Evolutionary conservation across 2,888 invertebrate species (phyloP).

Genomic region (Oscheius sp.): DNA sequence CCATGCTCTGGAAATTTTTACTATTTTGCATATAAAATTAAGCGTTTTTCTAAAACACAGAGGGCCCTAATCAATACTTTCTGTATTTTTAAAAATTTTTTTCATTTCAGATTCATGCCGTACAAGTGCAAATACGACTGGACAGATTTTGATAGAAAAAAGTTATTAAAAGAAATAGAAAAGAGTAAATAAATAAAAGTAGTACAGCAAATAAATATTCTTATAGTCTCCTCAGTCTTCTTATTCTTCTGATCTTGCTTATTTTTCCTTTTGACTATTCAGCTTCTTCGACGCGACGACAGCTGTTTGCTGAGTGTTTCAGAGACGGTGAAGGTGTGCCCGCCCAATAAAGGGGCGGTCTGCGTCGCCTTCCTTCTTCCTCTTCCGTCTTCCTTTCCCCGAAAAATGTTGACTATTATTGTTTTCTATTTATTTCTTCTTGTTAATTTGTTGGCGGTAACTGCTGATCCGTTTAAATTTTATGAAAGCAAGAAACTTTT

Average conservation of each 20-base stretch:
- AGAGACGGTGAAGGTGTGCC: conserved; percentile 37
- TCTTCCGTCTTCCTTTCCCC: conserved; percentile 14
- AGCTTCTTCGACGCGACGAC: conserved; percentile 16
- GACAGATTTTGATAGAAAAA: conserved; percentile 58
- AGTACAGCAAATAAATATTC: neutral
- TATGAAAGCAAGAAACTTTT: conserved; percentile 27
- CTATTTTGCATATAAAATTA: no score
- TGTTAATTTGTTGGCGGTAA: neutral
- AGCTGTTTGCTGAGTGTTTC: conserved; percentile 38
- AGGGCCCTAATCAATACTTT: no score
- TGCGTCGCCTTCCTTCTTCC: neutral
- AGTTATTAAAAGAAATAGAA: conserved; percentile 7
- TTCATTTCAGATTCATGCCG: conserved; percentile 56
- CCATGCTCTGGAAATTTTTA: no score
- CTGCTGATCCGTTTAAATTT: conserved; percentile 11
- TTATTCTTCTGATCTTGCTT: neutral
- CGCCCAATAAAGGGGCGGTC: conserved; percentile 34
- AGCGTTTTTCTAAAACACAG: no score
- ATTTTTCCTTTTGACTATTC: conserved; percentile 5
- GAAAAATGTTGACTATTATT: conserved; percentile 21
- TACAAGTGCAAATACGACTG: conserved; percentile 68
- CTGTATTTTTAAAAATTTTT: neutral
- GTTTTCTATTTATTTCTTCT: conserved; percentile 3
- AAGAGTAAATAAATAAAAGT: neutral
- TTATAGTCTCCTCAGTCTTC: neutral